Conservation (phyloP, 2,888 invertebrate genomes). For the Leucoptera coffeella region DNA sequence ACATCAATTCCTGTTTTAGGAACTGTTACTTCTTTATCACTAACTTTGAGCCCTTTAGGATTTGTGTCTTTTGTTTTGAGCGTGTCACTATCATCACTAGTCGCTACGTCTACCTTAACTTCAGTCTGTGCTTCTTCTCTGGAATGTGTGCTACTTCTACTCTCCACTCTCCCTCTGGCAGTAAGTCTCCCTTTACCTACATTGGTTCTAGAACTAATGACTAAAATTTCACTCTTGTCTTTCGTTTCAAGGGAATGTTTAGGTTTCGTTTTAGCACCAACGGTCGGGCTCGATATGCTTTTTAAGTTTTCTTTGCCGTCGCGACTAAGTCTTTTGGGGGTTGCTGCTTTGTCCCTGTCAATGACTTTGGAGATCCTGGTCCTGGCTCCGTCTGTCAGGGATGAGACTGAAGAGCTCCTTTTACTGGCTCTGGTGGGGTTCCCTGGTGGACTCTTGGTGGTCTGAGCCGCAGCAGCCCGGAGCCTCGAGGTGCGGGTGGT, state of each 20-base stretch:
- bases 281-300: conserved; percentile 16
- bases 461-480: conserved; percentile 56
- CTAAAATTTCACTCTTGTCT: conserved; percentile 39
- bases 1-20: background rate
- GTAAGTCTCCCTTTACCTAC: conserved; percentile 24
- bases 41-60: conserved; percentile 15
- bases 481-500: conserved; percentile 67
- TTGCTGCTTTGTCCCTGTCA: conserved; percentile 32
- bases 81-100: conserved; percentile 16
- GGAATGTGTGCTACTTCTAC: too few species aligned
- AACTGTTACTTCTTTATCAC: conserved; percentile 15
- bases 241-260: conserved; percentile 52
- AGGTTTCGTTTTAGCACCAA: conserved; percentile 46
- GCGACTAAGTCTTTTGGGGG: conserved; percentile 20
- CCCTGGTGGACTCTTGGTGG: conserved; percentile 7
- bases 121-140: conserved; percentile 33
- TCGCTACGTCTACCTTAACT: conserved; percentile 22
- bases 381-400: conserved; percentile 30
- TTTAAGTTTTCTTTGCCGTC: conserved; percentile 34
- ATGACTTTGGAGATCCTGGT: conserved; percentile 28
- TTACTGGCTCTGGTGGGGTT: conserved; percentile 19
- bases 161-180: too few species aligned
- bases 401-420: conserved; percentile 38
- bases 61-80: conserved; percentile 15
- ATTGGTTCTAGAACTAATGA: conserved; percentile 31